These are phyloP conservation scores for Oriolus oriolus DNA, from an alignment of 2,113 vertebrate species.

Conservation along the genomic window DNA sequence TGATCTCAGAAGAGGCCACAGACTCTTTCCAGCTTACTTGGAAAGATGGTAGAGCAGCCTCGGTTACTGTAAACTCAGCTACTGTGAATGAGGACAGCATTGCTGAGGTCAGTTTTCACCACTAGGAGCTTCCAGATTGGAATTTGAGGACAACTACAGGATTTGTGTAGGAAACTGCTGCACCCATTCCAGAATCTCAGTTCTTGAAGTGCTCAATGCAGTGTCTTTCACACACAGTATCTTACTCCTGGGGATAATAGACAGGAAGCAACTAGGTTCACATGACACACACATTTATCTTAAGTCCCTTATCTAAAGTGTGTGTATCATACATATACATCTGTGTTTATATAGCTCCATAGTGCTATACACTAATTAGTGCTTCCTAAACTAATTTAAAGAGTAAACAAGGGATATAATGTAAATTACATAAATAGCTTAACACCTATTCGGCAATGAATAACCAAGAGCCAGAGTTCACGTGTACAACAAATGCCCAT, in stretches of 20 bases:
- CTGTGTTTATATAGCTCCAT: neutral
- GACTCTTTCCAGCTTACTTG: neutral
- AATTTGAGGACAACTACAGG: neutral
- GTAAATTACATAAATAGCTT: neutral
- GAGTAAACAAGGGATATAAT: neutral
- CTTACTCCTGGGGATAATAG: neutral
- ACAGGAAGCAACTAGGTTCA: neutral
- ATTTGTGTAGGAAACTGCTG: neutral
- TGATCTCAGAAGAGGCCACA: neutral
- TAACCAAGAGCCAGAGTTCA: neutral
- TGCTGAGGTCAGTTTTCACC: neutral
- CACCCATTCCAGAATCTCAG: neutral
- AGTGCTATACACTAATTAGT: neutral
- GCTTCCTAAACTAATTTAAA: neutral
- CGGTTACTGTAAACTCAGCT: fast-evolving
- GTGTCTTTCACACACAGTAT: neutral
- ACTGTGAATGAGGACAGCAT: neutral
- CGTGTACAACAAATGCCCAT: neutral
- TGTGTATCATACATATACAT: neutral
- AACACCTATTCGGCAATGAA: neutral
- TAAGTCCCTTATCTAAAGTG: neutral
- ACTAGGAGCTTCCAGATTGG: fast-evolving
- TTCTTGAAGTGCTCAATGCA: neutral
- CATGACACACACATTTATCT: neutral
- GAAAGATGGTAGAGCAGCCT: neutral